phyloP scores from a whole-genome alignment of 2,113 vertebrate species.

The Carlito syrichta region DNA sequence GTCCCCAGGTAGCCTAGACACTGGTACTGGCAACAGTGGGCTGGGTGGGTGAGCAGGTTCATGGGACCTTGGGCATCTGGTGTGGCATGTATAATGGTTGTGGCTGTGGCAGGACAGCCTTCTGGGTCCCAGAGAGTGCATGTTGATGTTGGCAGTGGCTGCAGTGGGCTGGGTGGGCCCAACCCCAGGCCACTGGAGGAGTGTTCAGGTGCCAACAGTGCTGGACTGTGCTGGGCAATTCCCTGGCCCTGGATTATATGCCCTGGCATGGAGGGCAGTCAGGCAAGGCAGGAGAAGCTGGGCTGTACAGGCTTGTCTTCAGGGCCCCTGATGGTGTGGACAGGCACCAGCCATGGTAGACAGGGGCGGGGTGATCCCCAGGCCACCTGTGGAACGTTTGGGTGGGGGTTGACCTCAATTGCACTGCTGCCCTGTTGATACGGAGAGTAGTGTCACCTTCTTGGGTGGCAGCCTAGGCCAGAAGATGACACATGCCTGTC shows the following conservation, averaged over 20 bases:
- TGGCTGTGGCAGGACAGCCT: neutral
- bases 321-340: neutral
- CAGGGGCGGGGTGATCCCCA: neutral
- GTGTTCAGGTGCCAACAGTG: neutral
- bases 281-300: no score
- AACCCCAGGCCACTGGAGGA: neutral
- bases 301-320: neutral
- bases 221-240: neutral
- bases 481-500: neutral
- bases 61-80: neutral
- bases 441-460: neutral
- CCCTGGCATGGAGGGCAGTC: neutral
- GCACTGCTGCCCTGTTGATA: neutral
- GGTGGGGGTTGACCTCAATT: no score
- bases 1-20: neutral
- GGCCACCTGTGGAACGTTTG: no score
- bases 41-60: neutral
- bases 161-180: neutral
- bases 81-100: neutral
- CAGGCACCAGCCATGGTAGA: neutral
- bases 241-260: neutral
- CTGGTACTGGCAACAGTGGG: neutral
- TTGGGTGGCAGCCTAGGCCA: neutral
- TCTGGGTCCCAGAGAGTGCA: neutral
- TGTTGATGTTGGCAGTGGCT: neutral